phyloP scores from a whole-genome alignment of 2,888 invertebrate species.

The Lydus trimaculatus region DNA sequence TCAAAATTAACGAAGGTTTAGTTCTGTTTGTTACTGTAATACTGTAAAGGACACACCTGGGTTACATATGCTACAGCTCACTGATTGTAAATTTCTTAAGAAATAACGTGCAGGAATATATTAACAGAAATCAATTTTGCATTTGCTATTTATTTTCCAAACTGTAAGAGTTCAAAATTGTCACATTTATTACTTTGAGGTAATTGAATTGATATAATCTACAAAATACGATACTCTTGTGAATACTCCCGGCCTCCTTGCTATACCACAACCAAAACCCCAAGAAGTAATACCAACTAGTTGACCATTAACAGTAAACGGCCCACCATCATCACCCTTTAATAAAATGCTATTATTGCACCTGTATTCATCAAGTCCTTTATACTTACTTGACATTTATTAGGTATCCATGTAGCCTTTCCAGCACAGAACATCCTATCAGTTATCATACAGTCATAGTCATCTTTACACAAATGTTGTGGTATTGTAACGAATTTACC shows the following conservation, averaged over 20 bases:
- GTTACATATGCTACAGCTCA: too few species aligned
- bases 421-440: constrained; percentile 46
- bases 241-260: constrained; percentile 31
- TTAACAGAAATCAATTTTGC: too few species aligned
- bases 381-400: constrained; percentile 39
- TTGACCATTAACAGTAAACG: constrained; percentile 39
- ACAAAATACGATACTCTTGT: constrained; percentile 26
- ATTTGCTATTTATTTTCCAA: too few species aligned
- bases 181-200: constrained; percentile 41
- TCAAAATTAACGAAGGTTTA: too few species aligned
- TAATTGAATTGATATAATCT: constrained; percentile 28
- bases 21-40: too few species aligned
- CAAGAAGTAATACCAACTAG: constrained; percentile 34
- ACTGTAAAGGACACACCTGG: too few species aligned
- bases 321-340: constrained; percentile 65
- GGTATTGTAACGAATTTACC: constrained; percentile 10
- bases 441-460: constrained; percentile 24
- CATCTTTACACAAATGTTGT: not conserved
- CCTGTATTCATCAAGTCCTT: not conserved
- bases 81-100: too few species aligned
- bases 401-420: constrained; percentile 43
- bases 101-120: too few species aligned
- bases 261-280: constrained; percentile 29
- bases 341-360: not conserved
- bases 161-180: too few species aligned